Conservation (phyloP, 2,113 vertebrate species). For the Cyphomyrus plagiostoma region DNA sequence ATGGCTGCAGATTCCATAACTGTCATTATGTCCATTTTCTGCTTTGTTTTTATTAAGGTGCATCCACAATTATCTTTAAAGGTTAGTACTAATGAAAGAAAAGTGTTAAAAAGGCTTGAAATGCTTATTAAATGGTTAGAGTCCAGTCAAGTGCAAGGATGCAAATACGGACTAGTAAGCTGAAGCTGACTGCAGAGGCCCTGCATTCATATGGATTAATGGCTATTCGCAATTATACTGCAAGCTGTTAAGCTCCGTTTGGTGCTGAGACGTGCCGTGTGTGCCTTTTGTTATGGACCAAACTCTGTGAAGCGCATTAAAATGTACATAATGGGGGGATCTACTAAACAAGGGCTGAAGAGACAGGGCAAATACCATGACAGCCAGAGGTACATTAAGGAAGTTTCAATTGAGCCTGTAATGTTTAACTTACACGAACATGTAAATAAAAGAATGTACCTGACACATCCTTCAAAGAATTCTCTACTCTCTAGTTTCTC, state of each 20-base stretch:
- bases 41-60: neutral
- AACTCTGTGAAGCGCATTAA: neutral
- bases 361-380: neutral
- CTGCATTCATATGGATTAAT: neutral
- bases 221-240: neutral
- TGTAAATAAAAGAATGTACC: neutral
- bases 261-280: neutral
- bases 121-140: neutral
- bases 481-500: neutral
- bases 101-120: neutral
- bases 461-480: neutral
- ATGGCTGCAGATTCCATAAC: neutral
- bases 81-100: neutral
- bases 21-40: neutral
- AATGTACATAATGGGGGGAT: neutral
- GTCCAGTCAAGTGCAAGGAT: neutral
- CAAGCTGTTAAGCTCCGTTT: neutral
- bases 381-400: neutral
- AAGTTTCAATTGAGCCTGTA: neutral
- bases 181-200: neutral
- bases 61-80: neutral
- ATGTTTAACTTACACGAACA: neutral
- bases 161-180: neutral
- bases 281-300: neutral
- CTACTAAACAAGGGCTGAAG: neutral